Base-by-base conservation (phyloP, 2,888 invertebrate species). In the Drosophila mulleri region DNA sequence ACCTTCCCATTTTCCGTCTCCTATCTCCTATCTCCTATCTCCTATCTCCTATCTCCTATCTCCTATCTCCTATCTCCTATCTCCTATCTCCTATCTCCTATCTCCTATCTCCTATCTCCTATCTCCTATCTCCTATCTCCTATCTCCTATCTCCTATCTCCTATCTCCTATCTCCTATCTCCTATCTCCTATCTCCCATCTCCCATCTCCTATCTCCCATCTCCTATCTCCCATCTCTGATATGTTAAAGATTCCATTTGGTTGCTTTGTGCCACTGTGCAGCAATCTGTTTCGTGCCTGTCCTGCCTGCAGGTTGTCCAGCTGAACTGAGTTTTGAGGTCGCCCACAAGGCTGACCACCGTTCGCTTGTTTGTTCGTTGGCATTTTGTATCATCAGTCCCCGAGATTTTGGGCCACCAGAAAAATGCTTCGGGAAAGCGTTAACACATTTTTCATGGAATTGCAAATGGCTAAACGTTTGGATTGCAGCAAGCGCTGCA, bases 271-370 rank as follows among this genome's bases (percentile, higher is more conserved):
- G 0, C 47, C 59, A 68, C 68, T 44, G 68, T 68, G 53, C 53
- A 20, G 26, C 39, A 44, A 48, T 42, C 48, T 68, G 39, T 23
- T 16, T n/a, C 23, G 26, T 41, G 56, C n/a, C n/a, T 58, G 44
- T 44, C 61, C 71, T 54, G 50, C 41, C 32, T 37, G 70, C 62
- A 52, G 41, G 11, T 71, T 57, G 39, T 45, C 61, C 26, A 44
- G 42, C 48, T 39, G 56, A 44, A 57, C 42, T 42, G 57, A 62
- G 57, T 47, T 69, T 70, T 59, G 58, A 59, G 61, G 71, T 56
- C 48, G 23, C 45, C 70, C 71, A 71, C 63, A 57, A 57, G 72
- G 57, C 62, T 71, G 70, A 70, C 70, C 70, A 71, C 62, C 63
- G 63, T 53, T 42, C 61, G 69, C 63, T 48, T 70, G 69, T 71